phyloP scores from a whole-genome alignment of 2,113 vertebrate species.

The Semnornis frantzii region DNA sequence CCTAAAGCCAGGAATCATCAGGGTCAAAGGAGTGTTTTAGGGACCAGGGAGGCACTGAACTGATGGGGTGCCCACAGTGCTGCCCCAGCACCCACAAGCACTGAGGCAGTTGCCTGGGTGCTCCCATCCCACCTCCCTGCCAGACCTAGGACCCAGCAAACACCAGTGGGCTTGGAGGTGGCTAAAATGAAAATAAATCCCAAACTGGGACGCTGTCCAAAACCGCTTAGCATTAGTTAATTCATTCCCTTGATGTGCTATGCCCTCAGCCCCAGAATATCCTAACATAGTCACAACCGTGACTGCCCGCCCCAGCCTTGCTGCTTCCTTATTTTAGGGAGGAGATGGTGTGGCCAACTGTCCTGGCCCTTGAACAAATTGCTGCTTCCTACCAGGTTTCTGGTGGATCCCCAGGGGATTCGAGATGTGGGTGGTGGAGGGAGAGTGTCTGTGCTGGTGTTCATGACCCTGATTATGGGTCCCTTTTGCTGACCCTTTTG shows the following conservation, averaged over 20 bases:
- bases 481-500: neutral
- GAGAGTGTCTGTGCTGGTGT: fast-evolving
- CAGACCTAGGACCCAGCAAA: neutral
- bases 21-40: neutral
- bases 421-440: neutral
- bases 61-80: fast-evolving
- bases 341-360: neutral
- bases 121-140: fast-evolving
- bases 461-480: neutral
- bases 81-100: fast-evolving
- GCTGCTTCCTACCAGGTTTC: neutral
- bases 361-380: fast-evolving
- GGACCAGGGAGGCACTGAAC: neutral
- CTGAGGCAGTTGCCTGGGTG: neutral
- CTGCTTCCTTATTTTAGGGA: neutral
- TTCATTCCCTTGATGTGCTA: conserved; percentile 9
- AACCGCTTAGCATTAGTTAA: conserved; percentile 44
- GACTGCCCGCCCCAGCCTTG: neutral
- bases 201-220: conserved; percentile 28
- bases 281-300: conserved; percentile 3
- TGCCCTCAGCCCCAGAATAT: conserved; percentile 45
- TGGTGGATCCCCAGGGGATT: neutral
- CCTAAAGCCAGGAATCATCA: neutral
- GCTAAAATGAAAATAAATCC: conserved; percentile 1
- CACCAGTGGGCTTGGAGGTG: neutral